Evolutionary conservation across 1,140 invertebrate genomes (phyloP).

Genomic region (Aphelenchoides besseyi): DNA sequence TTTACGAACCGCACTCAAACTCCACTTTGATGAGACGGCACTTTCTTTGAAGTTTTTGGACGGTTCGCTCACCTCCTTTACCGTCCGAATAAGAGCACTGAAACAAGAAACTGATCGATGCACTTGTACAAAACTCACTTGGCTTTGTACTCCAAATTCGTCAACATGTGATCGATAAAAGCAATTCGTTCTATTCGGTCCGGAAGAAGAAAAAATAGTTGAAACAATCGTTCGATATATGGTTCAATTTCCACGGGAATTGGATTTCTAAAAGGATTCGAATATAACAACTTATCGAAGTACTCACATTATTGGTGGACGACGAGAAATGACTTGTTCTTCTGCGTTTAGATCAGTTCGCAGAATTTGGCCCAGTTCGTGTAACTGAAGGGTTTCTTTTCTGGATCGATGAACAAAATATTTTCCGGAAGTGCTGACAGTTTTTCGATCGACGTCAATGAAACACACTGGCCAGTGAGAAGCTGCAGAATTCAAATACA

Average conservation of each 20-base stretch:
- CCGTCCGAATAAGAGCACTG: constrained; percentile 29
- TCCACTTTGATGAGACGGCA: constrained; percentile 25
- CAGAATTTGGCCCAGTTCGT: constrained; percentile 34
- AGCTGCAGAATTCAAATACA: constrained; percentile 22
- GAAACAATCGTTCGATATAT: constrained; percentile 10
- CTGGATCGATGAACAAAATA: constrained; percentile 25
- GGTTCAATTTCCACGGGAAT: constrained; percentile 19
- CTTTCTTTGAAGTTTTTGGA: constrained; percentile 30
- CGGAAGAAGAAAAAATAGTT: constrained; percentile 19
- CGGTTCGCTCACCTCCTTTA: constrained; percentile 35
- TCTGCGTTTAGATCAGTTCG: not conserved
- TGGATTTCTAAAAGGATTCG: constrained; percentile 7
- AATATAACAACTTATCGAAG: not conserved
- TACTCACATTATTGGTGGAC: constrained; percentile 22
- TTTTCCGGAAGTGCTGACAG: constrained; percentile 30
- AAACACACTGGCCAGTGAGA: constrained; percentile 34
- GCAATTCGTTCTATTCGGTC: constrained; percentile 31
- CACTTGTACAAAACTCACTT: constrained; percentile 20
- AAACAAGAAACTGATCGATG: not conserved
- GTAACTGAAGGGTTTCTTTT: constrained; percentile 24
- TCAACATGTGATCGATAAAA: constrained; percentile 32
- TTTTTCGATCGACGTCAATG: constrained; percentile 31
- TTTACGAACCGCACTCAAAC: constrained; percentile 27
- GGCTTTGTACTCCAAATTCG: constrained; percentile 31
- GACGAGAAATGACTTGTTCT: not conserved